These are phyloP conservation scores for Cryptus armator DNA, from an alignment of 2,888 invertebrate genomes.

Conservation along the genomic window DNA sequence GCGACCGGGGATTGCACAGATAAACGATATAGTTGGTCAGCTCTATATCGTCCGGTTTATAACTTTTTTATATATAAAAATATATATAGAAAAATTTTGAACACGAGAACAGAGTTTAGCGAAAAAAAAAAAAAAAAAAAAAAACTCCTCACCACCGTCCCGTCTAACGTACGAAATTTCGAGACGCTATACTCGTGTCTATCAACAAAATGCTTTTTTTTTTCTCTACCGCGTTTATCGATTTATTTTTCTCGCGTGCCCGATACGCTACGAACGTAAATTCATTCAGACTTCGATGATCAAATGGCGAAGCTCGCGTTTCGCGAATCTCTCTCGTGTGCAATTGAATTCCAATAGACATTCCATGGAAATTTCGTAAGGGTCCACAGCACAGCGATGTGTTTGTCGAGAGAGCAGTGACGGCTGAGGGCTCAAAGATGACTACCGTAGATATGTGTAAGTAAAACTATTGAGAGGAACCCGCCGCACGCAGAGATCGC, in stretches of 20 bases:
- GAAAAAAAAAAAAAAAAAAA: no score
- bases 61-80: constrained; percentile 20
- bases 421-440: neutral
- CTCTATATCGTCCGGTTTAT: constrained; percentile 14
- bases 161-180: neutral
- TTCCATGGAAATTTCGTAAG: no score
- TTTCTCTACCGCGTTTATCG: no score
- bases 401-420: neutral
- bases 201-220: neutral
- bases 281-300: no score
- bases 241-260: no score
- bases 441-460: neutral
- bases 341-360: no score
- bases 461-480: constrained; percentile 16
- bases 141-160: no score
- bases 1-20: constrained; percentile 43
- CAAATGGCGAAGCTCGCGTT: no score
- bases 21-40: constrained; percentile 36
- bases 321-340: no score
- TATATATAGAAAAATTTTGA: constrained; percentile 13
- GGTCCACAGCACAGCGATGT: neutral
- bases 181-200: neutral
- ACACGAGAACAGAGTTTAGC: neutral
- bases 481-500: neutral
- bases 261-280: no score